Conservation (phyloP, 2,888 invertebrate species). For the Morpho achilles region DNA sequence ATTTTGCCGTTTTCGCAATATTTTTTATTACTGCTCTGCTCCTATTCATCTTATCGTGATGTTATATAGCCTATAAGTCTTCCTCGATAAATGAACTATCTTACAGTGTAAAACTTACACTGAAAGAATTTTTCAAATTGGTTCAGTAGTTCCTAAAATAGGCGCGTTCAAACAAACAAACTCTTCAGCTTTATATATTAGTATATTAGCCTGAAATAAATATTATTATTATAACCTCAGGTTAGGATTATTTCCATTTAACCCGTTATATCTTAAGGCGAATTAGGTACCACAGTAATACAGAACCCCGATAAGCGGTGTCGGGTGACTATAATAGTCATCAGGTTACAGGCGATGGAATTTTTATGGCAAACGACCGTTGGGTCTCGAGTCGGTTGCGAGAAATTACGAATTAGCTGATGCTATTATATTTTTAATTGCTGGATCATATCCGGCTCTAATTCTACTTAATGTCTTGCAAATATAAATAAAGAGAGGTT, state of each 20-base stretch:
- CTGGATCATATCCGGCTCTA: neutral
- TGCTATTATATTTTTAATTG: neutral
- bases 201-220: too few species aligned
- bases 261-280: neutral
- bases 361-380: slow-evolving; percentile 39
- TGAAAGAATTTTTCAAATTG: too few species aligned
- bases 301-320: slow-evolving; percentile 32
- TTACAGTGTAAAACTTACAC: too few species aligned
- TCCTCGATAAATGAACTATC: too few species aligned
- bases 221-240: neutral
- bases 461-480: neutral
- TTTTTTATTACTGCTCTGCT: too few species aligned
- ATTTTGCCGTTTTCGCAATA: too few species aligned
- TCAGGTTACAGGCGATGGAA: slow-evolving; percentile 43
- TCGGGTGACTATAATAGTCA: slow-evolving; percentile 30
- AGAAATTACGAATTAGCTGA: slow-evolving; percentile 10
- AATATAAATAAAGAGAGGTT: too few species aligned
- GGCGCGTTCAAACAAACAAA: too few species aligned
- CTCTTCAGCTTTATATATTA: too few species aligned
- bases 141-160: too few species aligned
- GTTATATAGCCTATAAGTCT: too few species aligned
- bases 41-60: too few species aligned
- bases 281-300: slow-evolving; percentile 17
- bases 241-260: neutral
- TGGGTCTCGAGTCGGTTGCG: slow-evolving; percentile 14